Base-by-base conservation (phyloP, 2,888 invertebrate species). In the Aelia acuminata region DNA sequence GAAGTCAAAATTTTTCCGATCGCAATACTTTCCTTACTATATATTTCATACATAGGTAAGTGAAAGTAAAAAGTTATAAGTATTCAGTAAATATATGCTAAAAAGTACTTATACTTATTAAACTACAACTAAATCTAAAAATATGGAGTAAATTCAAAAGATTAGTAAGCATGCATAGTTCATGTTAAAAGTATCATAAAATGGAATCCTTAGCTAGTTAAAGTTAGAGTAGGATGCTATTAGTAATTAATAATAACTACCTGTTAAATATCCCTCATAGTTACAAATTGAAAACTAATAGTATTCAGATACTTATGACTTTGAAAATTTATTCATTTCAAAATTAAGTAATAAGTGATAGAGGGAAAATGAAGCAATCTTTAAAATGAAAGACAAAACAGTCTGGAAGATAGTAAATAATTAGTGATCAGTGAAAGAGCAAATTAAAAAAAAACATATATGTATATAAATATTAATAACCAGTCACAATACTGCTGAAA, bases 191-290 rank as follows among this genome's bases (percentile, higher is more conserved):
- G 43, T 80, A 80, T n/a, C 3, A 13, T 80, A 13, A 43, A 80
- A 80, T 80, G 80, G 80, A 80, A 80, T 80, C 80, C 80, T 80
- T 80, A 80, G 80, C 80, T 11, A 80, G 80, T 80, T 43, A 80
- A 39, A 80, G 43, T 80, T 80, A 80, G n/a, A 43, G 22, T n/a
- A 80, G 80, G 80, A 70, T 70, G 63, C 63, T 35, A 70, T 70
- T 70, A 70, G 63, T 70, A 70, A 35, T 70, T 70, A 35, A 18
- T 35, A 70, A 31, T 1, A 70, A 35, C 63, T 70, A 35, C 18
- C 35, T 3, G 8, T 35, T 70, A 70, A 70, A 70, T 70, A 70
- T 70, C 35, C 35, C 31, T 70, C 35, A 35, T 26, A 31, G 63
- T 63, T 63, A 63, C 26, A 31, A 63, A 63, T 31, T 70, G 63